Evolutionary conservation across 2,888 invertebrate species (phyloP).

Genomic region (Clepsis dumicolana): DNA sequence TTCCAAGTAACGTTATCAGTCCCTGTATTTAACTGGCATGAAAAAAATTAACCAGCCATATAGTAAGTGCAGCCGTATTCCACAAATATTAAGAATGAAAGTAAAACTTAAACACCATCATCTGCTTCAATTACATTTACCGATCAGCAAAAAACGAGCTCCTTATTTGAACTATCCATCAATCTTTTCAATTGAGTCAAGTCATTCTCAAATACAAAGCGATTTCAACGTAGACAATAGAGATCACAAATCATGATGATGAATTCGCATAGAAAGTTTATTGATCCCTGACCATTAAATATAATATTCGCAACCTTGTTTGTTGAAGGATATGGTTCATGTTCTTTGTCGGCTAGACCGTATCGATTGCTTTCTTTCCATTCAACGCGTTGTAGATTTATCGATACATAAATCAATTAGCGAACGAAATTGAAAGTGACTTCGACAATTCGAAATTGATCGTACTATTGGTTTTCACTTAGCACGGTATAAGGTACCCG

Average conservation of each 20-base stretch:
- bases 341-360: conserved; percentile 19
- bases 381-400: conserved; percentile 58
- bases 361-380: conserved; percentile 58
- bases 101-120: conserved; percentile 15
- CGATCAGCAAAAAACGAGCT: conserved; percentile 26
- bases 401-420: conserved; percentile 78
- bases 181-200: conserved; percentile 32
- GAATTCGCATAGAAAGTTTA: conserved; percentile 60
- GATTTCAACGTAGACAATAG: conserved; percentile 43
- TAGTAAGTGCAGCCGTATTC: too few species aligned
- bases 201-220: conserved; percentile 39
- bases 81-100: conserved; percentile 14
- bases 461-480: conserved; percentile 33
- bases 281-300: conserved; percentile 48
- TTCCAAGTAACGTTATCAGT: too few species aligned
- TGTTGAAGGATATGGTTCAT: conserved; percentile 19
- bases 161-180: conserved; percentile 35
- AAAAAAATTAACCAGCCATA: too few species aligned
- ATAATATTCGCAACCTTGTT: conserved; percentile 32
- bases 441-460: conserved; percentile 46
- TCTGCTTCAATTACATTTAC: conserved; percentile 17
- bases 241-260: conserved; percentile 44
- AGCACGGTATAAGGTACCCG: neutral
- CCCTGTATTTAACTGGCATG: too few species aligned
- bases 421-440: conserved; percentile 72